These are phyloP conservation scores for Drosophila putrida DNA, from an alignment of 2,888 invertebrate species.

Conservation along the genomic window DNA sequence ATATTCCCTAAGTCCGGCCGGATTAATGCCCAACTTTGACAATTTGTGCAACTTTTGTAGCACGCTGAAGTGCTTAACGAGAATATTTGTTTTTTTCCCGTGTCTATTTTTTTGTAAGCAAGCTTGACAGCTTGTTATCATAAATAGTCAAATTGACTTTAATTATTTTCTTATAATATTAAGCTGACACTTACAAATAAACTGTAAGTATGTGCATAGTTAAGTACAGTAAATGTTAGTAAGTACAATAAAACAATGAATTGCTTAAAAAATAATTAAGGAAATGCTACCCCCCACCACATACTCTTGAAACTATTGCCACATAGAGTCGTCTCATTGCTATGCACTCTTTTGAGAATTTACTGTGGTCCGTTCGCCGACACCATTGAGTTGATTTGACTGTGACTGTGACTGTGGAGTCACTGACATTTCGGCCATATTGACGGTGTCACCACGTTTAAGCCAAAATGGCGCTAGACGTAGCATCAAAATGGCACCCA, in stretches of 20 bases:
- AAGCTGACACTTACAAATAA: slow-evolving; percentile 17
- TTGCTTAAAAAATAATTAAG: slow-evolving; percentile 5
- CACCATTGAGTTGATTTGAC: slow-evolving; percentile 12
- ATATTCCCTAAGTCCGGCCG: slow-evolving; percentile 39
- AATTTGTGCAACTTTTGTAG: slow-evolving; percentile 51
- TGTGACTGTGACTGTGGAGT: slow-evolving; percentile 15
- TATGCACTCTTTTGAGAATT: slow-evolving; percentile 34
- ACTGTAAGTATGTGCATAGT: slow-evolving; percentile 17
- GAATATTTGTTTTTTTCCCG: slow-evolving; percentile 14
- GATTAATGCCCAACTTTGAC: slow-evolving; percentile 59
- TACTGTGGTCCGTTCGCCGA: slow-evolving; percentile 12
- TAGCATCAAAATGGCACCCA: slow-evolving; percentile 86
- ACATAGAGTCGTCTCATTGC: neutral
- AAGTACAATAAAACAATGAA: slow-evolving; percentile 21
- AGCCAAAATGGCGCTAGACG: slow-evolving; percentile 85
- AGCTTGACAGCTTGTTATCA: neutral
- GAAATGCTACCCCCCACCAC: slow-evolving; percentile 28
- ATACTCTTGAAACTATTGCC: slow-evolving; percentile 1
- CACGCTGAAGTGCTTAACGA: slow-evolving; percentile 26
- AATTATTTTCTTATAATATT: slow-evolving; percentile 24
- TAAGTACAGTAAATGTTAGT: slow-evolving; percentile 32
- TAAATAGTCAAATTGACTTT: slow-evolving; percentile 14
- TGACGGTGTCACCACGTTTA: slow-evolving; percentile 65
- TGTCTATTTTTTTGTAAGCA: neutral
- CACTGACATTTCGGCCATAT: slow-evolving; percentile 33